Evolutionary conservation across 2,888 invertebrate genomes (phyloP), one percentile per base, ranked within the genome.

Genomic region (Lissonota sp.): DNA sequence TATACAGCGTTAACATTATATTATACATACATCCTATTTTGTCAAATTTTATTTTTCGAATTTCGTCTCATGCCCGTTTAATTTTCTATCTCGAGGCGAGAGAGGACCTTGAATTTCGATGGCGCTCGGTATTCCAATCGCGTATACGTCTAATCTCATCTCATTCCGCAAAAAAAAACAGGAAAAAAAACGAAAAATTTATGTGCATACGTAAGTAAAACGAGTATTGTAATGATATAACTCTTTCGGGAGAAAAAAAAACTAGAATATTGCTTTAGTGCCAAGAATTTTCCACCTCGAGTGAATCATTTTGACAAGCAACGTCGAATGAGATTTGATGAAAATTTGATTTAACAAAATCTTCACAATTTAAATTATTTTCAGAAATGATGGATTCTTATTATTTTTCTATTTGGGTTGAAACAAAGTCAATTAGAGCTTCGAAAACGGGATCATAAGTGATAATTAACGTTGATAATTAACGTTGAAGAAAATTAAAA

Each of bases 161-260:
- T 71, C 58, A 60, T 71, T 49, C 26, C 26, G 26, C 26, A 26
- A 26, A 26, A 26, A 26, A 26, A 26, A 57, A 46, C 37, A 16
- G 26, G 3, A 26, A 26, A 3, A 26, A 26, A 26, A 26, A 26
- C 26, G 26, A 26, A 26, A 26, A 26, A 55, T 55, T 8, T 44
- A 10, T 44, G 44, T 44, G 44, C 10, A 8, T 44, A 10, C 44
- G 44, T 44, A 55, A 46, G 63, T 39, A 64, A 73, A 73, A 73
- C 72, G 42, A 63, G 72, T 73, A 73, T 73, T 73, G 63, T 73
- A 73, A 73, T 73, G 72, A 73, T 16, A 63, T 44, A 63, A 63
- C 44, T 39, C 55, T 73, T 63, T 55, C 44, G 55, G 55, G 63
- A 10, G 26, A 26, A 26, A 26, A 26, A 26, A 26, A 26, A 26